Evolutionary conservation across 2,113 vertebrate species (phyloP), one percentile per base, ranked within the genome.

Genomic region (Diadophis punctatus): DNA sequence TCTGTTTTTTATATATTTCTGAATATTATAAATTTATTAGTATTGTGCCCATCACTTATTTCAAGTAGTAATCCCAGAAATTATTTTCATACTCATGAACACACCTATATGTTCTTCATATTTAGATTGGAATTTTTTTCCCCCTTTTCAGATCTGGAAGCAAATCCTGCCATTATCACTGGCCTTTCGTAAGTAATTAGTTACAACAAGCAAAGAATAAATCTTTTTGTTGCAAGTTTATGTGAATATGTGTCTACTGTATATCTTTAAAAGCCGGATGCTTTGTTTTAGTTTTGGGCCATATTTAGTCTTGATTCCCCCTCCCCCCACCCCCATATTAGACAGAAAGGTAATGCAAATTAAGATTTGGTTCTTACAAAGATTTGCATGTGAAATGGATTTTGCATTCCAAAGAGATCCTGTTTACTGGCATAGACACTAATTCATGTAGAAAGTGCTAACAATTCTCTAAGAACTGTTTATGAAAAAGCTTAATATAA

Each of bases 121-220:
- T 90, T 43, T 52, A 93, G 51, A 58, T 92, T 85, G 58, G 91
- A 90, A 16, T 89, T 1, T 46, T 30, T 91, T 51, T 97, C 92
- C 97, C 89, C 95, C 92, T 97, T 97, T 97, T 96, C 96, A 98
- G 98, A 98, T 92, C 96, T 97, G 91, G 97, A 98, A 95, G 95
- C 95, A 97, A 97, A 97, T 97, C 97, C 96, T 97, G 92, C 96
- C 91, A 87, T 97, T 96, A 97, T 97, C 96, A 96, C 97, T 97
- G 97, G 97, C 95, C 97, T 98, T 97, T 97, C 97, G 98, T 98
- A 98, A 97, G 97, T 97, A 96, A 94, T 96, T 94, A 93, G 5
- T 86, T 51, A 48, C 49, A 56, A 22, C 34, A 74, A 63, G 22
- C 25, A 91, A 84, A 58, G 20, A 85, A 39, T n/a, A 53, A 39